These are phyloP conservation scores for Sebastes steindachneri DNA, from an alignment of 2,797 vertebrate species.

Conservation along the genomic window DNA sequence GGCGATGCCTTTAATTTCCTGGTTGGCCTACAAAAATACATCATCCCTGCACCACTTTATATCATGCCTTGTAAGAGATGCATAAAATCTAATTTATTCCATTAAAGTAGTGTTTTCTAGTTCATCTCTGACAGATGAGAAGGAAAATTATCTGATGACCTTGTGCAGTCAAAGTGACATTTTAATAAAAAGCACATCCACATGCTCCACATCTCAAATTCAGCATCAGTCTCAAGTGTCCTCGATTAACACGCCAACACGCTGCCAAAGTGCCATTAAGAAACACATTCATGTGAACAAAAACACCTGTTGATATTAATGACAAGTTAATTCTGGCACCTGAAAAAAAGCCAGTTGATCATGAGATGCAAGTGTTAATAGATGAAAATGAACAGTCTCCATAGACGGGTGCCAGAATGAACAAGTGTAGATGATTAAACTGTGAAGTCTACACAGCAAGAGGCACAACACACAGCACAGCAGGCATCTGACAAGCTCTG, in stretches of 20 bases:
- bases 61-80: neutral
- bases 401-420: slow-evolving; percentile 61
- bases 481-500: slow-evolving; percentile 35
- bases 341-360: neutral
- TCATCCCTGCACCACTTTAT: too few species aligned
- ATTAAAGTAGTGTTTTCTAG: neutral
- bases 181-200: slow-evolving; percentile 20
- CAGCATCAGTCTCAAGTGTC: neutral
- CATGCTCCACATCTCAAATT: slow-evolving; percentile 46
- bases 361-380: neutral
- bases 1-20: too few species aligned
- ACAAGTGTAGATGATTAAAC: slow-evolving; percentile 32
- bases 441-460: neutral
- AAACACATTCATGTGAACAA: slow-evolving; percentile 16
- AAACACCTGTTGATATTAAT: slow-evolving; percentile 16
- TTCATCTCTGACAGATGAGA: neutral
- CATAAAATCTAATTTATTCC: neutral
- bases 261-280: slow-evolving; percentile 13
- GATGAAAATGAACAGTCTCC: neutral
- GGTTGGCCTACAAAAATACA: too few species aligned
- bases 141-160: slow-evolving; percentile 1
- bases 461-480: slow-evolving; percentile 53
- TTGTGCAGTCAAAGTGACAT: slow-evolving; percentile 5
- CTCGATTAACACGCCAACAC: slow-evolving; percentile 8
- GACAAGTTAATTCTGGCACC: slow-evolving; percentile 58